Percentiles rank a stretch among this genome's conserved stretches.
Conservation (phyloP, 2,888 invertebrate species). For the Mylabris sibirica region DNA sequence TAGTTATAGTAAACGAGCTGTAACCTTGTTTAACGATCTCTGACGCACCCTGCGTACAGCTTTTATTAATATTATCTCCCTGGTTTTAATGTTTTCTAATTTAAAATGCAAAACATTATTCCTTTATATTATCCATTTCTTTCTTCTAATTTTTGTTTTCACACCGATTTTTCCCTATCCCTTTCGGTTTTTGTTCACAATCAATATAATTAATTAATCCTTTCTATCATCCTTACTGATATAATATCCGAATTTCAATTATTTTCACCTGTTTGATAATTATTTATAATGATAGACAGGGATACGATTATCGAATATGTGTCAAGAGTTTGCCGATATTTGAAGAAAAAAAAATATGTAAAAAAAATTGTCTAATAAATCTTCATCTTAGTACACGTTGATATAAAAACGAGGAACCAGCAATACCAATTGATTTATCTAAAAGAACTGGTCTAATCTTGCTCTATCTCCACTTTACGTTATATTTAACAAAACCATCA, state of each 20-base stretch:
- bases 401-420: slow-evolving; percentile 18
- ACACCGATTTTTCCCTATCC: too few species aligned
- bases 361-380: slow-evolving; percentile 24
- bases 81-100: slow-evolving; percentile 33
- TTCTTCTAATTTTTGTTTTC: not conserved
- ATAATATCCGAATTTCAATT: not conserved
- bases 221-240: too few species aligned
- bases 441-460: slow-evolving; percentile 28
- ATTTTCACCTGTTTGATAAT: not conserved
- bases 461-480: slow-evolving; percentile 21
- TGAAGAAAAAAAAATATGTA: not conserved
- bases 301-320: not conserved
- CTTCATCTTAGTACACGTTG: slow-evolving; percentile 15
- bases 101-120: slow-evolving; percentile 33
- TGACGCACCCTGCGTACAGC: slow-evolving; percentile 35
- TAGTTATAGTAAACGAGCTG: slow-evolving; percentile 39
- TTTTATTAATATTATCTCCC: slow-evolving; percentile 37
- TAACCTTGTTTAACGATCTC: slow-evolving; percentile 39
- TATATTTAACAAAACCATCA: slow-evolving; percentile 33
- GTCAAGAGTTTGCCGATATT: not conserved
- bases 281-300: not conserved
- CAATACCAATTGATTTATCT: slow-evolving; percentile 27
- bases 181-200: not conserved
- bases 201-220: not conserved
- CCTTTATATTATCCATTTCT: slow-evolving; percentile 8